Evolutionary conservation across 2,888 invertebrate species (phyloP).

Genomic region (Danaus chrysippus): DNA sequence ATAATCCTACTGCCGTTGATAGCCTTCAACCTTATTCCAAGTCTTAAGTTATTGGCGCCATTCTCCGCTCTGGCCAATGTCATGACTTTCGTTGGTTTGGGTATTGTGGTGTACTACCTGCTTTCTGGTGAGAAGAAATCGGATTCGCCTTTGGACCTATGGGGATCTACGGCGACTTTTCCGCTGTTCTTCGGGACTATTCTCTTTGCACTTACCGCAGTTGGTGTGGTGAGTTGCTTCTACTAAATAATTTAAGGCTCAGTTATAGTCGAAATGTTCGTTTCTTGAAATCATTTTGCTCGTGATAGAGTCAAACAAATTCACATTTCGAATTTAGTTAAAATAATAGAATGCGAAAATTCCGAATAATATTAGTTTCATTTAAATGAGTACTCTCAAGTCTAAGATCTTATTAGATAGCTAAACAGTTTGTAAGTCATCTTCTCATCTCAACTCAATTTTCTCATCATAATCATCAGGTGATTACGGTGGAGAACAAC

Average conservation of each 20-base stretch:
- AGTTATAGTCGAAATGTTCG: no score
- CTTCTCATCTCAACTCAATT: no score
- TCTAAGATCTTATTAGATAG: no score
- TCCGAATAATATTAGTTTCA: no score
- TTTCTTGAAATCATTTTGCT: no score
- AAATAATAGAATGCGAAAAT: no score
- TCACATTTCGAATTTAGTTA: no score
- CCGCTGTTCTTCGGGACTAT: constrained; percentile 94
- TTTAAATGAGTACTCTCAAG: no score
- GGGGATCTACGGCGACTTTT: constrained; percentile 64
- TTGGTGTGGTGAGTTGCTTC: constrained; percentile 83
- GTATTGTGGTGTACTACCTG: constrained; percentile 86
- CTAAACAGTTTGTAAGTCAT: no score
- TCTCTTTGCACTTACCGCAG: constrained; percentile 92
- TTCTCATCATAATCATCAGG: constrained; percentile 70
- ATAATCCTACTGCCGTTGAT: constrained; percentile 84
- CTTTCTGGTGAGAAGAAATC: constrained; percentile 69
- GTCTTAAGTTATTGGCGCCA: constrained; percentile 88
- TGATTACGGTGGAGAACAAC: constrained; percentile 93
- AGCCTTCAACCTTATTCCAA: constrained; percentile 84
- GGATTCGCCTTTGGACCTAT: constrained; percentile 69
- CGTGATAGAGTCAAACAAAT: no score
- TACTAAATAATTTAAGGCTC: constrained; percentile 3
- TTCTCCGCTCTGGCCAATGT: constrained; percentile 91
- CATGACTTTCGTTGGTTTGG: constrained; percentile 86